A percentile compares a stretch with the other conserved stretches of the same genome.
Evolutionary conservation across 2,797 vertebrate genomes (phyloP).

Genomic region (Poecile montanus): DNA sequence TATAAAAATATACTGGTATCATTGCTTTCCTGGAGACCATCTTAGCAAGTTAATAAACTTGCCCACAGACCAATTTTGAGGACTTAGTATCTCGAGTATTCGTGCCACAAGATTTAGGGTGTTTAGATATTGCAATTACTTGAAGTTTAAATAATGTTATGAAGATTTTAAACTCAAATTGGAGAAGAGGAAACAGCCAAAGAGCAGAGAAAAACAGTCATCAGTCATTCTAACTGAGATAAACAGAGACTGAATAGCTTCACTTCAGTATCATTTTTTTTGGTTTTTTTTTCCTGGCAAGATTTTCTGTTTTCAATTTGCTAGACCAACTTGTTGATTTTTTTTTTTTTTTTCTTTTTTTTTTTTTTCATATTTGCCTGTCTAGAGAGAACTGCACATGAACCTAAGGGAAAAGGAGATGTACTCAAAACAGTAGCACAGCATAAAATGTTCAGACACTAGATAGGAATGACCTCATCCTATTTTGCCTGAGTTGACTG

Average conservation of each 20-base stretch:
- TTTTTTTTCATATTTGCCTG: neutral
- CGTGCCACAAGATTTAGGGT: conserved; percentile 18
- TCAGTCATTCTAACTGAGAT: conserved; percentile 37
- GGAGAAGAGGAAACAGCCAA: conserved; percentile 35
- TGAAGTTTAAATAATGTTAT: conserved; percentile 24
- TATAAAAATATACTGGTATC: neutral
- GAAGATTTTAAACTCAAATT: conserved; percentile 49
- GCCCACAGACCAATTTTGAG: neutral
- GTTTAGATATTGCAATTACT: conserved; percentile 37
- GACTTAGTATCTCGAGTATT: conserved; percentile 5
- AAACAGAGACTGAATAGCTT: conserved; percentile 47
- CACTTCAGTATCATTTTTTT: neutral
- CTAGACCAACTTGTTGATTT: neutral
- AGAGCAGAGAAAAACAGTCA: conserved; percentile 54
- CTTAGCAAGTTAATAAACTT: neutral
- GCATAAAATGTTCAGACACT: conserved; percentile 51
- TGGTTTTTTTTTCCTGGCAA: conserved; percentile 16
- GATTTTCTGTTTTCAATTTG: conserved; percentile 40
- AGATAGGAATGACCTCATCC: conserved; percentile 1
- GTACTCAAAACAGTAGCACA: conserved; percentile 43
- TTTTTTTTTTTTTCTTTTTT: neutral
- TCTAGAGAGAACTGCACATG: neutral
- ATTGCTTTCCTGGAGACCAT: neutral
- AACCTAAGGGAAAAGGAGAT: conserved; percentile 15
- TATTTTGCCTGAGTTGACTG: neutral